Evolutionary conservation across 2,113 vertebrate species (phyloP).

Genomic region (Amblyopsis rosae): DNA sequence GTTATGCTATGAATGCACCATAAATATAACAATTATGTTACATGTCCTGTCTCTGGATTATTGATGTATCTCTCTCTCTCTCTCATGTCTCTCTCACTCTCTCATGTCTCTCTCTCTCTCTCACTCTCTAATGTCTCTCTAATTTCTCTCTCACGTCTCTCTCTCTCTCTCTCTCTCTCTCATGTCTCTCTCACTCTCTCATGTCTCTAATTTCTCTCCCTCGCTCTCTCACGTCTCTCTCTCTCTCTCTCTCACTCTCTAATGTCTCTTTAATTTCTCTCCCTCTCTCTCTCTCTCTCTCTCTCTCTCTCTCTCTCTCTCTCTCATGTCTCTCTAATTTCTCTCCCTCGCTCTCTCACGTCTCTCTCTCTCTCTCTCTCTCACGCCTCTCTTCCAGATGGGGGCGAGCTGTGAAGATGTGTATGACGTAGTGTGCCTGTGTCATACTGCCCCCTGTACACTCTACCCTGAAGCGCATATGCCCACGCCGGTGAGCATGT

Average conservation of each 20-base stretch:
- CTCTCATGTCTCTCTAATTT: neutral
- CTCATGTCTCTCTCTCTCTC: no score
- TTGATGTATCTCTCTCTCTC: no score
- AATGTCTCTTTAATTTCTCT: no score
- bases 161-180: no score
- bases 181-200: no score
- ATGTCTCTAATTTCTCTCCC: no score
- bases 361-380: neutral
- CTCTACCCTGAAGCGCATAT: slow-evolving; percentile 61
- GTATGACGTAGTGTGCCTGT: slow-evolving; percentile 59
- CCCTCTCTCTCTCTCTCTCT: neutral
- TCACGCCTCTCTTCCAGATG: slow-evolving; percentile 40
- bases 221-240: neutral
- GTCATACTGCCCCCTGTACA: slow-evolving; percentile 55
- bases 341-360: neutral
- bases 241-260: neutral
- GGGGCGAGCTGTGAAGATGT: slow-evolving; percentile 57
- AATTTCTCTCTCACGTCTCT: neutral
- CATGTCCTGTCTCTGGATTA: no score
- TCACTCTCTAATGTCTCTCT: no score
- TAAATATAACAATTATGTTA: no score
- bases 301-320: neutral
- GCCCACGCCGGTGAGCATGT: slow-evolving; percentile 53
- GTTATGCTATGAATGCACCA: no score
- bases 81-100: no score